Percentiles rank a stretch among this genome's conserved stretches.
These are phyloP conservation scores for Drosophila antonietae DNA, from an alignment of 2,888 invertebrate genomes.

Conservation along the genomic window DNA sequence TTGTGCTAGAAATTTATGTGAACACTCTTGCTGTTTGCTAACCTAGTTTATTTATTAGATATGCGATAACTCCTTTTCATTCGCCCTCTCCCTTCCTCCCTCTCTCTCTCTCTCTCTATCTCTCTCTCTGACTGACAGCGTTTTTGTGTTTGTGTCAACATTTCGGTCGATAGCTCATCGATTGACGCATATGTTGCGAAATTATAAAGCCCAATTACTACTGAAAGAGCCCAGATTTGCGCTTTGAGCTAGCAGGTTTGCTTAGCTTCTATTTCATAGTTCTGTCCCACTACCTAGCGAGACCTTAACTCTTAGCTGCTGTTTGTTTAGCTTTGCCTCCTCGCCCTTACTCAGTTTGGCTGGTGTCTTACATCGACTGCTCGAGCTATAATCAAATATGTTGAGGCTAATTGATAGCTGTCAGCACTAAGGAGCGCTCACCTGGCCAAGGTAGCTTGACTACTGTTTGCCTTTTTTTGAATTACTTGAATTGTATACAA, in stretches of 20 bases:
- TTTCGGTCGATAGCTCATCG: constrained; percentile 50
- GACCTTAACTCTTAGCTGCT: too few species aligned
- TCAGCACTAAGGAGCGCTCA: neutral
- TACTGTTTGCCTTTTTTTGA: neutral
- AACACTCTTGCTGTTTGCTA: neutral
- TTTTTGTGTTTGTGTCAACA: neutral
- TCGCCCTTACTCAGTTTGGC: too few species aligned
- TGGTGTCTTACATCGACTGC: too few species aligned
- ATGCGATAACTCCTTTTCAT: neutral
- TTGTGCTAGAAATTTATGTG: neutral
- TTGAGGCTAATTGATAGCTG: neutral
- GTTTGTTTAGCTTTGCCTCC: too few species aligned
- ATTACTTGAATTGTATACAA: neutral
- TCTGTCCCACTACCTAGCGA: too few species aligned
- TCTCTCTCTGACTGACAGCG: constrained; percentile 10
- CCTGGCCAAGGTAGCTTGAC: neutral
- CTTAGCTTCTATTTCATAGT: too few species aligned
- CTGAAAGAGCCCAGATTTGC: too few species aligned
- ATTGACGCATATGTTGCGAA: constrained; percentile 51
- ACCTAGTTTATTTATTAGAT: neutral
- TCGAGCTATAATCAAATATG: neutral
- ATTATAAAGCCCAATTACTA: neutral
- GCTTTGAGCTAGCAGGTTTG: too few species aligned
- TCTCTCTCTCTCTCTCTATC: neutral
- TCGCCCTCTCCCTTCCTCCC: neutral